Evolutionary conservation across 2,797 vertebrate genomes (phyloP).

Genomic region (Clarias platycephalus): DNA sequence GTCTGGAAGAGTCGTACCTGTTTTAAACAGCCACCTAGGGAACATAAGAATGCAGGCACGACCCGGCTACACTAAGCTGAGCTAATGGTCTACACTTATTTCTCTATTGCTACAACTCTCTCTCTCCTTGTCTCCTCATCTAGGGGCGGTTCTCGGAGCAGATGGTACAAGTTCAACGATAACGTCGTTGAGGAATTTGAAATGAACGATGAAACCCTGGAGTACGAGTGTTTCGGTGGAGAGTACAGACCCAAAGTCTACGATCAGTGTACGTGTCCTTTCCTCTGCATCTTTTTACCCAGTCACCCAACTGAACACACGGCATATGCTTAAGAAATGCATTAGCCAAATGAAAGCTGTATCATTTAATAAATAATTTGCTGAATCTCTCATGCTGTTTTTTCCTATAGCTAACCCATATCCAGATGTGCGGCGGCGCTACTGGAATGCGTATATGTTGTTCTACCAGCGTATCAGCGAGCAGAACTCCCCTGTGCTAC

Average conservation of each 20-base stretch:
- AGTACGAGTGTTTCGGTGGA: slow-evolving; percentile 98
- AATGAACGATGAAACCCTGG: slow-evolving; percentile 93
- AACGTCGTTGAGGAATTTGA: slow-evolving; percentile 97
- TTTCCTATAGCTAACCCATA: slow-evolving; percentile 87
- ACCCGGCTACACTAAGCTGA: slow-evolving; percentile 37
- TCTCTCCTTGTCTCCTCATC: slow-evolving; percentile 2
- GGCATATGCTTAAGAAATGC: not conserved
- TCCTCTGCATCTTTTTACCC: not conserved
- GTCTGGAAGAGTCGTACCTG: slow-evolving; percentile 53
- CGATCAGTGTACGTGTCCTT: slow-evolving; percentile 87
- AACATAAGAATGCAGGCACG: slow-evolving; percentile 53
- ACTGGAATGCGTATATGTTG: slow-evolving; percentile 99
- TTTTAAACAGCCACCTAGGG: slow-evolving; percentile 49
- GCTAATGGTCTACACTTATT: not conserved
- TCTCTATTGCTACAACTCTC: not conserved
- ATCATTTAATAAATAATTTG: not conserved
- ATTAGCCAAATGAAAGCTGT: not conserved
- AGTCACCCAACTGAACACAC: not conserved
- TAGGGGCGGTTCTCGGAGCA: slow-evolving; percentile 87
- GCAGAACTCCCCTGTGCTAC: slow-evolving; percentile 93
- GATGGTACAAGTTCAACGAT: slow-evolving; percentile 99
- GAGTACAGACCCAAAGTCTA: slow-evolving; percentile 98
- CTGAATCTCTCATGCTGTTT: not conserved
- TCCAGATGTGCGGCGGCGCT: slow-evolving; percentile 91
- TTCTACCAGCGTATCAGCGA: slow-evolving; percentile 98